Conservation (phyloP, 2,797 vertebrate genomes). For the Stomatorhinus walkeri region DNA sequence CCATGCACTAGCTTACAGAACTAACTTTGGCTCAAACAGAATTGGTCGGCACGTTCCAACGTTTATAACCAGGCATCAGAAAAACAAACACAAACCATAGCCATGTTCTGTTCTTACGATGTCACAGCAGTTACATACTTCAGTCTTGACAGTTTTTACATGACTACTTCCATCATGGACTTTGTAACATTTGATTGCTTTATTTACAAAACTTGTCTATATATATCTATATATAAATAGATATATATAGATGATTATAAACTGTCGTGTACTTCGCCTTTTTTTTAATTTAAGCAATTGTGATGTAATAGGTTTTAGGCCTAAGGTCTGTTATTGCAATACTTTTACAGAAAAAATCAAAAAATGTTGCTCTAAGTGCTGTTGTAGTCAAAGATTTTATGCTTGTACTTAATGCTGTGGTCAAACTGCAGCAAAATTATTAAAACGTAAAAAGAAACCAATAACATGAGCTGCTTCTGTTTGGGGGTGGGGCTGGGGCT, state of each 20-base stretch:
- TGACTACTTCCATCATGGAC: slow-evolving; percentile 61
- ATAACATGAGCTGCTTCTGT: not conserved
- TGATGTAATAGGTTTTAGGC: slow-evolving; percentile 85
- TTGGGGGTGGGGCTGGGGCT: not conserved
- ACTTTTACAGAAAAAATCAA: slow-evolving; percentile 74
- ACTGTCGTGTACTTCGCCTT: slow-evolving; percentile 66
- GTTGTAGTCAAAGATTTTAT: slow-evolving; percentile 92
- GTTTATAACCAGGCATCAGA: slow-evolving; percentile 48
- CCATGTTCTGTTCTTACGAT: slow-evolving; percentile 53
- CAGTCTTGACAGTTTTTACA: slow-evolving; percentile 61
- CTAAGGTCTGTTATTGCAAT: slow-evolving; percentile 88
- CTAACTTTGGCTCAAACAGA: slow-evolving; percentile 55
- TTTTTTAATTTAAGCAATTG: slow-evolving; percentile 77
- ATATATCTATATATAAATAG: slow-evolving; percentile 40
- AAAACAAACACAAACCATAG: slow-evolving; percentile 59
- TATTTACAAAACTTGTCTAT: slow-evolving; percentile 49
- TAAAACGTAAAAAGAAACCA: slow-evolving; percentile 77
- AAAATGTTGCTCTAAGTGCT: slow-evolving; percentile 85
- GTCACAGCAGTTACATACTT: slow-evolving; percentile 62
- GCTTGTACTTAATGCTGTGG: slow-evolving; percentile 89
- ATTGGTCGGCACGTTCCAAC: slow-evolving; percentile 46
- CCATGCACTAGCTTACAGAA: slow-evolving; percentile 59
- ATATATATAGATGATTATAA: slow-evolving; percentile 10
- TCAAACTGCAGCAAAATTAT: slow-evolving; percentile 84
- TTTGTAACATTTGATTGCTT: slow-evolving; percentile 60